Percentiles rank a stretch among this genome's conserved stretches.
Conservation (phyloP, 2,888 invertebrate genomes). For the Steinernema scapterisci region DNA sequence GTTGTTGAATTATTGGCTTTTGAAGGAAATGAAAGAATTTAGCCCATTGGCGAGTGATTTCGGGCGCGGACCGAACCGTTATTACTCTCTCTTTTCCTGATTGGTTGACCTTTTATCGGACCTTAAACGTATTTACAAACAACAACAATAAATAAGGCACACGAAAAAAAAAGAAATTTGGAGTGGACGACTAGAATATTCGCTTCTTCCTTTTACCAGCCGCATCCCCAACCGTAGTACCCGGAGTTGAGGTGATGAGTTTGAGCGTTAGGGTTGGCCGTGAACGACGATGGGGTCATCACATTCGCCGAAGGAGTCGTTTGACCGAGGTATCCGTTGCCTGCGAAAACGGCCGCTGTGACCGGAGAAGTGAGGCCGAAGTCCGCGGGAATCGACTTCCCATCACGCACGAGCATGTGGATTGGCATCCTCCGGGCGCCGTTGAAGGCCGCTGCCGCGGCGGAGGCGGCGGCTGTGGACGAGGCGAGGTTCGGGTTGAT, state of each 20-base stretch:
- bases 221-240: constrained; percentile 28
- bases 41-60: too few species aligned
- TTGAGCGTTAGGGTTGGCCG: constrained; percentile 18
- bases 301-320: background rate
- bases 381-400: background rate
- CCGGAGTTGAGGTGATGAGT: constrained; percentile 30
- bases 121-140: constrained; percentile 17
- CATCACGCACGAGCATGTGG: constrained; percentile 32
- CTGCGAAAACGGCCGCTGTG: constrained; percentile 13
- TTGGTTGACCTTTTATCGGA: background rate
- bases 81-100: too few species aligned
- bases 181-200: background rate
- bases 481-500: constrained; percentile 31
- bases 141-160: constrained; percentile 19
- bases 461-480: background rate
- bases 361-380: constrained; percentile 11
- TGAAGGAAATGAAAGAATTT: too few species aligned
- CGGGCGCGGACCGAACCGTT: too few species aligned
- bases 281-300: constrained; percentile 7
- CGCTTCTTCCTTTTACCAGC: background rate
- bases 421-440: constrained; percentile 36
- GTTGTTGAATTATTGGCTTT: too few species aligned
- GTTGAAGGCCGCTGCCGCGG: constrained; percentile 26
- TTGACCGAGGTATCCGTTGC: constrained; percentile 24
- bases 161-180: background rate